Percentiles rank a stretch among this genome's conserved stretches.
Evolutionary conservation across 2,113 vertebrate species (phyloP).

Genomic region (Zosterops borbonicus): DNA sequence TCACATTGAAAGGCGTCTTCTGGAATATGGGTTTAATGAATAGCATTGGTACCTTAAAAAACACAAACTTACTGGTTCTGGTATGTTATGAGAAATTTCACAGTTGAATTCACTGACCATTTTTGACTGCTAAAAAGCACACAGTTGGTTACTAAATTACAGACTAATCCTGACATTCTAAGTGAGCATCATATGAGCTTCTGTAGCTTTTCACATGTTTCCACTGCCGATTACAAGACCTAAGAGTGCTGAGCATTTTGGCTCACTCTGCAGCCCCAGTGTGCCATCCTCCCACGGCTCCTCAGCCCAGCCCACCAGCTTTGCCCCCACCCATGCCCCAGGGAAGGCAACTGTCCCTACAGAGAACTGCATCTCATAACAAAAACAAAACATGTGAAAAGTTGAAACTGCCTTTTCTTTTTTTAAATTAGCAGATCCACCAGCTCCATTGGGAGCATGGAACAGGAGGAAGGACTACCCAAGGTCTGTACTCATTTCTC

Average conservation of each 20-base stretch:
- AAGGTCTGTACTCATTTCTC: neutral
- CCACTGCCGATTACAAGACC: neutral
- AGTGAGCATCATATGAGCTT: neutral
- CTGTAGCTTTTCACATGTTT: neutral
- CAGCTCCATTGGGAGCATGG: neutral
- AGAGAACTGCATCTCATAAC: neutral
- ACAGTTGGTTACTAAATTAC: neutral
- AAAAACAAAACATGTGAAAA: neutral
- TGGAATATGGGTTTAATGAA: neutral
- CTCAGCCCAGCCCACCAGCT: neutral
- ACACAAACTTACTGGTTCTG: neutral
- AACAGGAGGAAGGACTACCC: neutral
- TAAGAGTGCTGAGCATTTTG: neutral
- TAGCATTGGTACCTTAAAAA: neutral
- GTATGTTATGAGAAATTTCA: neutral
- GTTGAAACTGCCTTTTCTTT: neutral
- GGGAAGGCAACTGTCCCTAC: neutral
- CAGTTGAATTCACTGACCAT: neutral
- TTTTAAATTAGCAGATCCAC: neutral
- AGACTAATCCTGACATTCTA: neutral
- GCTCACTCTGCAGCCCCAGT: neutral
- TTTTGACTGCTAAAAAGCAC: neutral
- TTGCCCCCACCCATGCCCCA: no score
- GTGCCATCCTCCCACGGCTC: accelerated
- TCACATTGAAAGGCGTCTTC: neutral